Percentiles rank a stretch among this genome's conserved stretches.
Conservation (phyloP, 2,797 vertebrate species). For the Crocodylus rhombifer region DNA sequence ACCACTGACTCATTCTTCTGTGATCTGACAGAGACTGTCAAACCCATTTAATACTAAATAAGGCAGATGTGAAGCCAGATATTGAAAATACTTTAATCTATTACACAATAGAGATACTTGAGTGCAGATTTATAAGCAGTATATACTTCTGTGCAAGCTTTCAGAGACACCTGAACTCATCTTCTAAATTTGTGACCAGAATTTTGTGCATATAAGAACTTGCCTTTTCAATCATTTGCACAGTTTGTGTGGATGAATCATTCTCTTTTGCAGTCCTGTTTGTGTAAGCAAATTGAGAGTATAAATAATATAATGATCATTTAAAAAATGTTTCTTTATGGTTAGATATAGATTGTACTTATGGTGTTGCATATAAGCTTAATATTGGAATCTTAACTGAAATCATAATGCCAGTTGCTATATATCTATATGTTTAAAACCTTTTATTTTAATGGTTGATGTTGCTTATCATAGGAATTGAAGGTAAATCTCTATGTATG, state of each 20-base stretch:
- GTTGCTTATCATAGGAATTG: background rate
- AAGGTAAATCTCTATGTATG: background rate
- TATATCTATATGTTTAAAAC: too few species aligned
- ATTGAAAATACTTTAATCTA: background rate
- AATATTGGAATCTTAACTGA: background rate
- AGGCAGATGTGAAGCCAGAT: background rate
- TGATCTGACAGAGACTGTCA: background rate
- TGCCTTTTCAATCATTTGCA: background rate
- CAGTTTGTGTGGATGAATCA: background rate
- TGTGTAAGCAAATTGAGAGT: background rate
- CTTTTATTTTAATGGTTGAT: background rate
- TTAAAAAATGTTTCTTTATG: background rate
- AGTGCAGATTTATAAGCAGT: background rate
- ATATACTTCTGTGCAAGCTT: background rate
- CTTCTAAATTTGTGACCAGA: background rate
- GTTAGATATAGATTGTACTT: background rate
- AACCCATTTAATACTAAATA: conserved; percentile 32
- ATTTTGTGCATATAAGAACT: background rate
- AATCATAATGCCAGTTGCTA: background rate
- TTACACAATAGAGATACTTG: background rate
- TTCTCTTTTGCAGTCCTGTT: background rate
- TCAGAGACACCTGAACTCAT: background rate
- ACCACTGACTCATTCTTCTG: background rate
- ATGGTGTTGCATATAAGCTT: background rate
- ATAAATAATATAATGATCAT: background rate